Base-by-base conservation (phyloP, 1,140 invertebrate genomes). In the Drosophila parvula region DNA sequence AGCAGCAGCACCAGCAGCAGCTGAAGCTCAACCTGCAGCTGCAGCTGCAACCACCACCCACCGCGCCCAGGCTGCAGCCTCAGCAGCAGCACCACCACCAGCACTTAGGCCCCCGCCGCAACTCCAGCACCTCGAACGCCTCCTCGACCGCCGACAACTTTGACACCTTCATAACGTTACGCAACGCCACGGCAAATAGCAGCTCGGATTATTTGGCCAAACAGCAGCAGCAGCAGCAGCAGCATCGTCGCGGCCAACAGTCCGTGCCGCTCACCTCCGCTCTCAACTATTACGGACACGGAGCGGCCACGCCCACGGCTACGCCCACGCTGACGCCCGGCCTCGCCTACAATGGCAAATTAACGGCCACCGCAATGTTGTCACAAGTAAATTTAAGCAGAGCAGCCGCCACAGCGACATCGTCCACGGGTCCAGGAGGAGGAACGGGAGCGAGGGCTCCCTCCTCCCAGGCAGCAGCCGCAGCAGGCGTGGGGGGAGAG, bases 141-240 rank as follows among this genome's bases (percentile, higher is more conserved):
- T 91, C 88, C 55, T 91, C 90, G 22, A 89, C 83, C 14, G 83
- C 84, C 28, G 90, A 91, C 58, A 91, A 91, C 77, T 91, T 91
- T 58, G 90, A 91, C 68, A 83, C 69, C 57, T 91, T 91, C 71
- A 91, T 91, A 59, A 69, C 81, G 38, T 56, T 89, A 62, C 90
- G 90, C 36, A 82, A 82, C 68, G 70, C 88, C 47, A 57, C 79
- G 38, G 41, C 78, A 62, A 71, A 41, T 59, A 41, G 65, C n/a
- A 71, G 36, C 65, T 41, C 67, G 45, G 73, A 73, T 56, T 80
- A 78, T 60, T 47, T 76, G 68, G 30, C 65, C 60, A 86, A 88
- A 48, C 73, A 80, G 65, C 73, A 81, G 47, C 73, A 71, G 28
- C 71, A 60, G 22, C 74, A 78, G 36, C 69, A 79, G 18, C 71